Evolutionary conservation across 2,797 vertebrate genomes (phyloP).

Genomic region (Myiothlypis chrysogaster): DNA sequence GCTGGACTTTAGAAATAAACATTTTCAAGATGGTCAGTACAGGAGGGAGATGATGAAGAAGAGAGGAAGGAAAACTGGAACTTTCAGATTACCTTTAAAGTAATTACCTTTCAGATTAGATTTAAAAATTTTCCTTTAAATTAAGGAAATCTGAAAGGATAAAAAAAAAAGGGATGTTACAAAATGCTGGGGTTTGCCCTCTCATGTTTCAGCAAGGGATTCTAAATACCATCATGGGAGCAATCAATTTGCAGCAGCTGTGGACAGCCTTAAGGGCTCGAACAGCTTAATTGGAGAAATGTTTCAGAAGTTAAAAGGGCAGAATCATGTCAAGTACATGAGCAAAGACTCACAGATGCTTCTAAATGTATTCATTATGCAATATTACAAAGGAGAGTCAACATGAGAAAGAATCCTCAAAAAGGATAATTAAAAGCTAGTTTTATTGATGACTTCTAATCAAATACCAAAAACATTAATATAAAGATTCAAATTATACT

Average conservation of each 20-base stretch:
- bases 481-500: not conserved
- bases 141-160: not conserved
- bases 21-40: not conserved
- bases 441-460: not conserved
- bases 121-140: not conserved
- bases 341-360: conserved; percentile 34
- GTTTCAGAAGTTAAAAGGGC: conserved; percentile 60
- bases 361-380: conserved; percentile 18
- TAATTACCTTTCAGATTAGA: not conserved
- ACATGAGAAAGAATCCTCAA: not conserved
- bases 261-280: conserved; percentile 45
- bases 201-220: conserved; percentile 10
- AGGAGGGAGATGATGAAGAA: not conserved
- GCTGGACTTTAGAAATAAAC: not conserved
- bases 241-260: conserved; percentile 52
- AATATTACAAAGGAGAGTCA: not conserved
- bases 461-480: not conserved
- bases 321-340: conserved; percentile 44
- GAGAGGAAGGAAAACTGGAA: not conserved
- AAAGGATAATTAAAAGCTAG: not conserved
- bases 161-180: not conserved
- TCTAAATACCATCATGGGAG: conserved; percentile 49
- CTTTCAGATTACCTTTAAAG: not conserved
- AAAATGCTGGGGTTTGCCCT: not conserved
- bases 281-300: conserved; percentile 55